phyloP scores from a whole-genome alignment of 2,113 vertebrate genomes.

The Oriolus oriolus region DNA sequence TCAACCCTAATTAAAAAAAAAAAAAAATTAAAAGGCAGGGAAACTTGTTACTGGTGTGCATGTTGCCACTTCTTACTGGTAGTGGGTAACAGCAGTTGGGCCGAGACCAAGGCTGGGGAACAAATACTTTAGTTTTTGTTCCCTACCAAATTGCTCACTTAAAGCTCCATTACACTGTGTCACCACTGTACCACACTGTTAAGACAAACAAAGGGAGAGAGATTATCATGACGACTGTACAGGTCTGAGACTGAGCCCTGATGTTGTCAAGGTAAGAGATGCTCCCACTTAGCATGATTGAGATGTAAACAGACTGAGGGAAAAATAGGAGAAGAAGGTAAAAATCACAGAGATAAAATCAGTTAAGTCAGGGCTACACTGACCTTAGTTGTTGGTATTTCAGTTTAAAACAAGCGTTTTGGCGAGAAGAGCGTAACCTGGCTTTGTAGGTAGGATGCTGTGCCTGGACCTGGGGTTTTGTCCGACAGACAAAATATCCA shows the following conservation, averaged over 20 bases:
- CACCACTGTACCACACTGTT: not conserved
- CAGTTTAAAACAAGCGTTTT: not conserved
- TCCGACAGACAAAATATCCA: not conserved
- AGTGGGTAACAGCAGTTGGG: not conserved
- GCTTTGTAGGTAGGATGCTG: not conserved
- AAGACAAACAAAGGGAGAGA: not conserved
- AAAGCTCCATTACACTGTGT: not conserved
- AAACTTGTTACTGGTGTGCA: not conserved
- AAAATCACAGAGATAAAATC: not conserved
- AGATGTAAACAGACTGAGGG: not conserved
- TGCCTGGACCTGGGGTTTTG: not conserved
- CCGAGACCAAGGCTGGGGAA: not conserved
- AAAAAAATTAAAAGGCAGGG: too few relatives aligned
- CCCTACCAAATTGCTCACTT: not conserved
- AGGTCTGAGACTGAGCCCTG: not conserved
- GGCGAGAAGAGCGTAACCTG: not conserved
- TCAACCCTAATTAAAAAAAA: not conserved
- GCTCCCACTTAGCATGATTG: not conserved
- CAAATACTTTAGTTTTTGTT: not conserved
- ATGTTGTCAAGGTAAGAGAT: not conserved
- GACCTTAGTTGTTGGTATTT: not conserved
- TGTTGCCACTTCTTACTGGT: not conserved
- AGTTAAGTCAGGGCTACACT: not conserved
- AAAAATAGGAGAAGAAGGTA: not conserved
- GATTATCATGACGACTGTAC: not conserved